These are phyloP conservation scores for Paedocypris sp. DNA, from an alignment of 2,113 vertebrate genomes.

Conservation along the genomic window DNA sequence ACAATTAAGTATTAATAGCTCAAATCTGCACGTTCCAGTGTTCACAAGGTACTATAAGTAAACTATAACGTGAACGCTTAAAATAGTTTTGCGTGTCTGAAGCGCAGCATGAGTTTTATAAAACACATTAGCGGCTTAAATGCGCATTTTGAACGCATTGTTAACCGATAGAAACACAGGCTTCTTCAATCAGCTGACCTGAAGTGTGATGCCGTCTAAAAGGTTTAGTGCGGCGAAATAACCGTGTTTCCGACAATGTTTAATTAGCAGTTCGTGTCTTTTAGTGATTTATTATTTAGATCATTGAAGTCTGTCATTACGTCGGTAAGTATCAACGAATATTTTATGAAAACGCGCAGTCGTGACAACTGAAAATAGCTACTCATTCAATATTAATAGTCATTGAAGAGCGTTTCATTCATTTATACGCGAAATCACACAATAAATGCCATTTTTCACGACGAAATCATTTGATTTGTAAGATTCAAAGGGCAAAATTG, in stretches of 20 bases:
- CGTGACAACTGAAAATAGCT: not conserved
- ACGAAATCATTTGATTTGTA: no score
- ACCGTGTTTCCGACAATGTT: not conserved
- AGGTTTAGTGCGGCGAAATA: not conserved
- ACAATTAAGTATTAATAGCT: no score
- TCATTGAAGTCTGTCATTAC: not conserved
- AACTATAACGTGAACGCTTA: no score
- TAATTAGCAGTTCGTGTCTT: not conserved
- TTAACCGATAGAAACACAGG: not conserved
- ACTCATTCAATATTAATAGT: not conserved
- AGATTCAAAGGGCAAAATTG: no score
- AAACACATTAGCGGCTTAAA: not conserved
- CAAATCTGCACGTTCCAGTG: no score
- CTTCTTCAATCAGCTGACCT: constrained; percentile 54
- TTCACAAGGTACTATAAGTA: no score
- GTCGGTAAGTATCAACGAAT: not conserved
- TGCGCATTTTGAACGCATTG: constrained; percentile 4
- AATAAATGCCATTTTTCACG: no score
- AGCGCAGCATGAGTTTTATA: no score
- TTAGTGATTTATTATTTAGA: not conserved
- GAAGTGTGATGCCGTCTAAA: constrained; percentile 36
- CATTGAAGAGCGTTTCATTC: not conserved
- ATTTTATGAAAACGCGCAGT: not conserved
- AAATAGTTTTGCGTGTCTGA: no score
- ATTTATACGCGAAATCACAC: no score